Evolutionary conservation across 1,140 invertebrate species (phyloP).

Genomic region (Oscheius sp.): DNA sequence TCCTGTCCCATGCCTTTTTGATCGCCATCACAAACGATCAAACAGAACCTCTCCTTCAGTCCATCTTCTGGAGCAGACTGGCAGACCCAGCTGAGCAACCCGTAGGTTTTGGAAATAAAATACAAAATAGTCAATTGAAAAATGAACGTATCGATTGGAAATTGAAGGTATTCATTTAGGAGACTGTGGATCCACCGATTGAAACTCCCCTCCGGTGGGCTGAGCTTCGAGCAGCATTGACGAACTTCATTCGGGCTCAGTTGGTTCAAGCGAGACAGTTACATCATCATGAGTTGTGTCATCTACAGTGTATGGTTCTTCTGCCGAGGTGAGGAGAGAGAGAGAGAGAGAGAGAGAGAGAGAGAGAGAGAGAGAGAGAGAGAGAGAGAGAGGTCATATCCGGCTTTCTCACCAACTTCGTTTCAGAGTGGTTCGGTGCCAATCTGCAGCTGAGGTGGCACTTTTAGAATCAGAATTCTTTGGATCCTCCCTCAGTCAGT

Average conservation of each 20-base stretch:
- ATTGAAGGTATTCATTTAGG: neutral
- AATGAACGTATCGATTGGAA: neutral
- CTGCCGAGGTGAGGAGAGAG: conserved; percentile 14
- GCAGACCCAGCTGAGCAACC: neutral
- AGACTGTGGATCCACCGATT: neutral
- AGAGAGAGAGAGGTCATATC: neutral
- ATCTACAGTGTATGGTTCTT: conserved; percentile 40
- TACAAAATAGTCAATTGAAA: neutral
- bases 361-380: no score
- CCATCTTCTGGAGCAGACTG: conserved; percentile 37
- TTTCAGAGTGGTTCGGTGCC: neutral
- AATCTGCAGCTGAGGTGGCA: neutral
- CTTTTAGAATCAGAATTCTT: conserved; percentile 19
- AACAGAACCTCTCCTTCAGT: conserved; percentile 38
- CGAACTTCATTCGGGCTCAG: conserved; percentile 39
- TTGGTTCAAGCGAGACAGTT: conserved; percentile 32
- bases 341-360: neutral
- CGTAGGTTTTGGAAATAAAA: neutral
- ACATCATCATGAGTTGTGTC: conserved; percentile 32
- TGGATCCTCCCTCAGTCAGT: conserved; percentile 10
- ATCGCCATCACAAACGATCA: conserved; percentile 46
- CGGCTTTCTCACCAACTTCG: neutral
- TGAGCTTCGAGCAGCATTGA: conserved; percentile 20
- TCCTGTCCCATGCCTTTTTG: conserved; percentile 42
- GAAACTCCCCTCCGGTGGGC: conserved; percentile 17